Base-by-base conservation (phyloP, 2,888 invertebrate genomes). In the Ectropis crepuscularia region DNA sequence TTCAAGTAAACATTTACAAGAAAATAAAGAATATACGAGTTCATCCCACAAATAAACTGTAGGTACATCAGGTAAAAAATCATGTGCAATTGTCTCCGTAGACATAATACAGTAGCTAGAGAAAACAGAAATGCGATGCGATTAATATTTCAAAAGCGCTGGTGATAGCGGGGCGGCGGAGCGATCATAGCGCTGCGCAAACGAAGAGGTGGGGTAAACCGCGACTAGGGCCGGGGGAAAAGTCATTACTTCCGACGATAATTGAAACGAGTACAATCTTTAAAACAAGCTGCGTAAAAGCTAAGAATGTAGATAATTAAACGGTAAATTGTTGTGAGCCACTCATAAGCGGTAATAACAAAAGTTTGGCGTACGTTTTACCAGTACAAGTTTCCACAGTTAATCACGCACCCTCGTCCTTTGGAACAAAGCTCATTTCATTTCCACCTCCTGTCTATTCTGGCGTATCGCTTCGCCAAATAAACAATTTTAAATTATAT, bases 271-370 rank as follows among this genome's bases (percentile, higher is more conserved):
- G 73, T 69, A 71, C 69, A 74, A 73, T 72, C 70, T 74, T 75
- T 72, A 71, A 67, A 68, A 76, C 73, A 69, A 74, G 63, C 63
- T 58, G 70, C 60, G 57, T 68, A 76, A 73, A 77, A 79, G 77
- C 78, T 80, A 76, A 78, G 80, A 80, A 77, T 75, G 76, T 79
- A 76, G 75, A 78, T 86, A 86, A 87, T 87, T 85, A 86, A 81
- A 84, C 78, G 79, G 71, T 74, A 79, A 80, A 85, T 81, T 78
- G 16, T 77, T 81, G 76, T 78, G 79, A 68, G 76, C 74, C 77
- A 74, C 80, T 72, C 76, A 73, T 82, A 82, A 84, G 81, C 76
- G 80, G 80, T 85, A 85, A 83, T 85, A 87, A 84, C 83, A 78
- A 81, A 86, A 88, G 83, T 87, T 86, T 74, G 65, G 63, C 75